Evolutionary conservation across 1,140 invertebrate genomes (phyloP), one percentile per base, ranked within the genome.

Genomic region (Rhagoletis pomonella): DNA sequence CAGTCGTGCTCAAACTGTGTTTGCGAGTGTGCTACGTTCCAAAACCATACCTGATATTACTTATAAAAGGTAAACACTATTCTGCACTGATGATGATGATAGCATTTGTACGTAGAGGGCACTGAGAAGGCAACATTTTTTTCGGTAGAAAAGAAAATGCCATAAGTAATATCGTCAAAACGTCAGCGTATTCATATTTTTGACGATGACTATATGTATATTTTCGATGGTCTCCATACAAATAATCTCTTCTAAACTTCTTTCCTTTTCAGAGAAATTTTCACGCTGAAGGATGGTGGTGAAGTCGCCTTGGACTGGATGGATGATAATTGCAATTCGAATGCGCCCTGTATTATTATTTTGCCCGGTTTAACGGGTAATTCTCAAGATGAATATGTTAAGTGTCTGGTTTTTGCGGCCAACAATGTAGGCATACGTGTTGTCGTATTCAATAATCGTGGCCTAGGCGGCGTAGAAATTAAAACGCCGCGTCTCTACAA

Each of bases 401-500:
- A 96, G 90, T 96, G 96, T 88, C 93, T 98, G 69, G 96, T 96
- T 19, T 94, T 95, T 39, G 95, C 95, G 5, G 96, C 96, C 42
- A 94, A 94, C 69, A 93, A 94, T 89, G 93, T 95, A 69, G 95
- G 96, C 14, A 95, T 96, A 90, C 94, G 95, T 89, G 95, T 94
- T 89, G 96, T 97, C 42, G 96, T 97, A 69, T 97, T 97, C 91
- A 97, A 97, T 92, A 96, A 97, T 93, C 94, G 97, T 89, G 97
- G 97, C 2, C 94, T 96, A 42, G 97, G 96, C 86, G 96, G 96
- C 14, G 92, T 97, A 86, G 93, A 94, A 90, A 93, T 97, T 29
- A 96, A 97, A 95, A 98, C 97, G 14, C 96, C 97, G 87, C 95
- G 96, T 88, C 95, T 97, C 42, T 98, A 98, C 92, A 97, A 96